Evolutionary conservation across 1,140 invertebrate species (phyloP), one percentile per base, ranked within the genome.

Genomic region (Globodera rostochiensis): DNA sequence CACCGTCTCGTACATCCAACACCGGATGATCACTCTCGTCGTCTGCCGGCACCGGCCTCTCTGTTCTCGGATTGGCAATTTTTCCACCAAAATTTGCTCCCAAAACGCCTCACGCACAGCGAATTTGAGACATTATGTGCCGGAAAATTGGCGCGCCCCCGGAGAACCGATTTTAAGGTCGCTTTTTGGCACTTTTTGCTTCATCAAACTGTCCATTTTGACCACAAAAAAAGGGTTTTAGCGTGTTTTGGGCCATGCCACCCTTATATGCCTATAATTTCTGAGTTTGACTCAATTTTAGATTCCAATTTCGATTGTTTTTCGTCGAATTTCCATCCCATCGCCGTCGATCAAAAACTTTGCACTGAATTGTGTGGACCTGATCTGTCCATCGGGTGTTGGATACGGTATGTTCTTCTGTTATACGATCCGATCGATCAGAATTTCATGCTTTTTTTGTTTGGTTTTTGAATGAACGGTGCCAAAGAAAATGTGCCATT

Each of bases 151-250:
- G 50, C 21, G 13, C 15, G 49, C 6, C 60, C 73, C 9, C 83
- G 21, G 8, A 13, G 36, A 4, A 82, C 81, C 36, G 47, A 71
- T 19, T 82, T 82, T 73, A 82, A 82, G 81, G 81, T 82, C 47
- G 77, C 45, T 21, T 8, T 67, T 67, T 36, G 8, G 19, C 45
- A 67, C 6, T 77, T 49, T 53, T 53, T 53, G 50, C 4, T 53
- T 36, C 3, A 36, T 36, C 36, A 3, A 36, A 3, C 36, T 36
- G 36, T 36, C 36, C 36, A 36, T 36, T 36, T 36, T 36, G 36
- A 6, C 11, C 50, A 25, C 19, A 67, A 57, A 47, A 47, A 45
- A 75, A 50, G 25, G 11, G 9, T 57, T 49, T 75, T 75, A 66
- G 36, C 36, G 36, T 36, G 1, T 36, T 36, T 36, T 36, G 36